Base-by-base conservation (phyloP, 2,113 vertebrate species). In the Narcine bancroftii region DNA sequence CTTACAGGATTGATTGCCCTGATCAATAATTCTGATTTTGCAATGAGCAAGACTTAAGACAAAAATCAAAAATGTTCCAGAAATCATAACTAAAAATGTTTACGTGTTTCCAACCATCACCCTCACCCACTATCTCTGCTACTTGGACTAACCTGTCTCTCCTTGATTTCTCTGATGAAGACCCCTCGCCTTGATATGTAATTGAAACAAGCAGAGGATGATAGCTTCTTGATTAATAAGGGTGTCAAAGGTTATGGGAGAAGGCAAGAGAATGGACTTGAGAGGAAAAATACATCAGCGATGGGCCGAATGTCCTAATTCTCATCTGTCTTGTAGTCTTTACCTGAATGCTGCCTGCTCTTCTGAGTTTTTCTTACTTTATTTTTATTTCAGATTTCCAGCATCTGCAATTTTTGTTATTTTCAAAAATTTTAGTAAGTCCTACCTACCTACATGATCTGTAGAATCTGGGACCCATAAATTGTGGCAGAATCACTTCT, bases 11-110 rank as follows among this genome's bases (percentile, higher is more conserved):
- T 65, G 42, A 91, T 69, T 26, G 45, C 13, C 24, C 42, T 65
- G 19, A 69, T 91, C 89, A 69, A 91, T 91, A 91, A 69, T 69
- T 91, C 5, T 42, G 69, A 91, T 71, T 47, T 24, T 66, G 47
- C 26, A 65, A 69, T n/a, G 7, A 91, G 63, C 39, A 9, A 69
- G 65, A 9, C 65, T 69, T 7, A 10, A 69, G 6, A 15, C 36
- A 69, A 42, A 29, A 91, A 69, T 65, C 87, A 69, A 69, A 45
- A 21, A 65, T 5, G 0, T 10, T 60, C 45, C 89, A 91, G 36
- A 71, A n/a, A 29, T 47, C 21, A 91, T 21, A 69, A 47, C 19
- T 91, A 33, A 91, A 87, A 0, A 39, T 13, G 53, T 5, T 87
- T 89, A 19, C 33, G 33, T 56, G 79, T 26, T 91, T 91, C 7